Conservation (phyloP, 2,113 vertebrate genomes). For the Coracopsis vasa region DNA sequence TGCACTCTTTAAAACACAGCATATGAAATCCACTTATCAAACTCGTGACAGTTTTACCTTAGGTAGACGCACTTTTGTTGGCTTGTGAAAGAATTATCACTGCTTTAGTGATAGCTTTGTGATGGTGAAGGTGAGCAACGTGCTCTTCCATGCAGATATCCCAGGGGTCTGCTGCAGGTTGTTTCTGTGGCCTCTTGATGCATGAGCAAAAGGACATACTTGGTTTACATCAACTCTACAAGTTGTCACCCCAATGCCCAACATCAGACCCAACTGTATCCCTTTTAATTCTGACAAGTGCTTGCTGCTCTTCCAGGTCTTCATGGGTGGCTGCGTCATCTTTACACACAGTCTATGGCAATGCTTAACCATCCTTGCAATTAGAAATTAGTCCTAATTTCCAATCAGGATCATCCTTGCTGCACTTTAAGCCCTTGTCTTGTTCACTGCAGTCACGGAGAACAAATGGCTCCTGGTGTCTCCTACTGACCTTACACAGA, state of each 20-base stretch:
- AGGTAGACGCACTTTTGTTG: background rate
- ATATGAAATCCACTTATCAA: background rate
- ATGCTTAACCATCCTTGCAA: background rate
- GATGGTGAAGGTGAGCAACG: background rate
- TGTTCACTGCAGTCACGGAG: background rate
- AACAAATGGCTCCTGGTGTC: background rate
- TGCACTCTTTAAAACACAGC: background rate
- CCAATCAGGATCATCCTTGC: background rate
- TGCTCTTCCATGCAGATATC: background rate
- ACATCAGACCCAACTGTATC: background rate
- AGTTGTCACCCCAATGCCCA: background rate
- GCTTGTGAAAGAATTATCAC: background rate
- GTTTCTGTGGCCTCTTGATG: background rate
- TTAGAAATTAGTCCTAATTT: background rate
- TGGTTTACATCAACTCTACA: background rate
- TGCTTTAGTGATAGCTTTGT: background rate
- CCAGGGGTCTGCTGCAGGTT: background rate
- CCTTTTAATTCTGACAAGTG: background rate
- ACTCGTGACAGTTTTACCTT: background rate
- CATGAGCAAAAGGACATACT: fast-evolving
- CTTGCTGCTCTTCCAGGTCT: background rate
- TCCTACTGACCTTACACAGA: background rate
- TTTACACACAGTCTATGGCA: background rate
- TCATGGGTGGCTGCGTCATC: background rate
- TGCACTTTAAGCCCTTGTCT: background rate